Evolutionary conservation across 2,888 invertebrate genomes (phyloP).

Genomic region (Sinentomon sp.): DNA sequence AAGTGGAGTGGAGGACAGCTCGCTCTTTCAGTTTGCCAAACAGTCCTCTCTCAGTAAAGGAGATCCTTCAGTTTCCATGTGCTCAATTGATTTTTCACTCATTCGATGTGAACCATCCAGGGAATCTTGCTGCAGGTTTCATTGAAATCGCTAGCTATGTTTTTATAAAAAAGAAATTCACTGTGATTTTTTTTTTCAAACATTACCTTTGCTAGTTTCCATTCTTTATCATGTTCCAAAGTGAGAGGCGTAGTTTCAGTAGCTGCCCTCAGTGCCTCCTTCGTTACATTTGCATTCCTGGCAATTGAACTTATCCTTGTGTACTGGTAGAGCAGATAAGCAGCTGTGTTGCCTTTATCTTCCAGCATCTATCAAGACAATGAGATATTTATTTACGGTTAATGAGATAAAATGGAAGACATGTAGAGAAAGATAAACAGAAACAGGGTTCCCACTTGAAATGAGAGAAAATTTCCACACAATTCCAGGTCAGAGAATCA

Average conservation of each 20-base stretch:
- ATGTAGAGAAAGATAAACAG: neutral
- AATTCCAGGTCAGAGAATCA: too few relatives aligned
- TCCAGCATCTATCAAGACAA: constrained; percentile 49
- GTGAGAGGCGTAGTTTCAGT: constrained; percentile 31
- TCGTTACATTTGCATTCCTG: constrained; percentile 38
- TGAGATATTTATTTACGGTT: constrained; percentile 3
- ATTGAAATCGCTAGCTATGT: too few relatives aligned
- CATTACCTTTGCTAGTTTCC: constrained; percentile 58
- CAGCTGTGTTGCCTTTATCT: constrained; percentile 95
- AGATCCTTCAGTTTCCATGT: too few relatives aligned
- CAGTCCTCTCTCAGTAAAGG: too few relatives aligned
- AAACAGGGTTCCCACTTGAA: too few relatives aligned
- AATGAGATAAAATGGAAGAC: neutral
- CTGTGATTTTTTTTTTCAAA: constrained; percentile 9
- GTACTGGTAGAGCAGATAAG: constrained; percentile 78
- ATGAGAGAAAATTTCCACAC: too few relatives aligned
- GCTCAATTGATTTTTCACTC: too few relatives aligned
- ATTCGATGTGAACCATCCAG: too few relatives aligned
- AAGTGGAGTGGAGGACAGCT: too few relatives aligned
- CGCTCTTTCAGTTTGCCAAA: too few relatives aligned
- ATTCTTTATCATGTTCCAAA: constrained; percentile 69
- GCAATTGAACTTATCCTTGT: constrained; percentile 80
- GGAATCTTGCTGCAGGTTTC: too few relatives aligned
- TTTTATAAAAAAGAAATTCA: too few relatives aligned
- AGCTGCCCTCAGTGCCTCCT: constrained; percentile 31